phyloP scores from a whole-genome alignment of 1,140 invertebrate genomes.

The Sycophila sp. region DNA sequence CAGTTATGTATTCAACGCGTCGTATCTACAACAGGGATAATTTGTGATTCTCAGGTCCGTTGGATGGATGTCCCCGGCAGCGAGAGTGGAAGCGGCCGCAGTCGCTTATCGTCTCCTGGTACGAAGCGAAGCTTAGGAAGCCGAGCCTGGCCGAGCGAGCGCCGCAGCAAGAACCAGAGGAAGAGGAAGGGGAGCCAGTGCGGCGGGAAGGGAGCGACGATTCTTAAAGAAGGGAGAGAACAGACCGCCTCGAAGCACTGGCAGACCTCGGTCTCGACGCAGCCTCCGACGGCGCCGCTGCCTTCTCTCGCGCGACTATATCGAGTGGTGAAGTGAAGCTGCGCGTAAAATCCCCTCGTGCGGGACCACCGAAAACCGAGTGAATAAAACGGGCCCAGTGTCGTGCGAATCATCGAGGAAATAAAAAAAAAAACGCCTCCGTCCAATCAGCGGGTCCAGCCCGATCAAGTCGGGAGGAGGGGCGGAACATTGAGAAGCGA shows the following conservation, averaged over 20 bases:
- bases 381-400: too few species aligned
- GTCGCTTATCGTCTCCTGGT: background rate
- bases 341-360: too few species aligned
- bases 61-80: background rate
- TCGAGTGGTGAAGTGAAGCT: too few species aligned
- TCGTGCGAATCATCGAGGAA: too few species aligned
- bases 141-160: background rate
- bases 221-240: conserved; percentile 1
- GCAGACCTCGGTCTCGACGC: background rate
- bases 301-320: too few species aligned
- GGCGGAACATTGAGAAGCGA: background rate
- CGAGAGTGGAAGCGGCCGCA: background rate
- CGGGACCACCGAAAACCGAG: too few species aligned
- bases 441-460: too few species aligned
- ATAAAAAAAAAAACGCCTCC: too few species aligned
- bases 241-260: background rate
- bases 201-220: background rate
- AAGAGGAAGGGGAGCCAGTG: background rate
- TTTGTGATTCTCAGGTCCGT: background rate
- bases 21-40: too few species aligned
- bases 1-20: too few species aligned
- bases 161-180: background rate
- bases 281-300: background rate
- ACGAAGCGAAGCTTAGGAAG: background rate
- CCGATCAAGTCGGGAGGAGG: background rate